Evolutionary conservation across 2,113 vertebrate species (phyloP), one percentile per base, ranked within the genome.

Genomic region (Nansenia antarctica): DNA sequence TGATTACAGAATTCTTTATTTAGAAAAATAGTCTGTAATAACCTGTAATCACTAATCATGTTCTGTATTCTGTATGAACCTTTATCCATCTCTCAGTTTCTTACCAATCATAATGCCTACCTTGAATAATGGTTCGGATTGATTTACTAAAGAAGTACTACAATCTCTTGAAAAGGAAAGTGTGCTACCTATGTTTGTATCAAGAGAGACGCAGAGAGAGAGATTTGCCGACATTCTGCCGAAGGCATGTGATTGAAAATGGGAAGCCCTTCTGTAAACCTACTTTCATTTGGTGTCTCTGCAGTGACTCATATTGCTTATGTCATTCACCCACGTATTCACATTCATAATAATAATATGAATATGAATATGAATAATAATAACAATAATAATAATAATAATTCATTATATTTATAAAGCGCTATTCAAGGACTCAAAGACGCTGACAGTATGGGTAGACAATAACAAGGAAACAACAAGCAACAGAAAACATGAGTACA

Each of bases 21-120:
- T 74, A 14, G 29, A 9, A 82, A 77, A 86, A 80, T 80, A 45
- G 42, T 22, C 24, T 39, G 52, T 79, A 81, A 83, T 77, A 70
- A 67, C 61, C 0, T 8, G 55, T 65, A 85, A 85, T 87, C 79
- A 81, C 29, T 49, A 49, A 30, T 32, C 55, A 32, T 32, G 27
- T 30, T 30, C 29, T 20, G 42, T 14, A 30, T 29, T 58, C 55
- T 20, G 14, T 27, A 9, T 58, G 54, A 47, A 5, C 45, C n/a
- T 49, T n/a, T 49, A 49, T 49, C n/a, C n/a, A 22, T 49, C n/a
- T 49, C 6, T n/a, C 20, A n/a, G 45, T 20, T 49, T 49, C 45
- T 49, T 8, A 20, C 5, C 2, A 49, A 49, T 49, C 6, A 49
- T 8, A n/a, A 1, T 22, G n/a, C 18, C 39, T 15, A 18, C 45